Base-by-base conservation (phyloP, 2,888 invertebrate species). In the Drosophila pegasa region DNA sequence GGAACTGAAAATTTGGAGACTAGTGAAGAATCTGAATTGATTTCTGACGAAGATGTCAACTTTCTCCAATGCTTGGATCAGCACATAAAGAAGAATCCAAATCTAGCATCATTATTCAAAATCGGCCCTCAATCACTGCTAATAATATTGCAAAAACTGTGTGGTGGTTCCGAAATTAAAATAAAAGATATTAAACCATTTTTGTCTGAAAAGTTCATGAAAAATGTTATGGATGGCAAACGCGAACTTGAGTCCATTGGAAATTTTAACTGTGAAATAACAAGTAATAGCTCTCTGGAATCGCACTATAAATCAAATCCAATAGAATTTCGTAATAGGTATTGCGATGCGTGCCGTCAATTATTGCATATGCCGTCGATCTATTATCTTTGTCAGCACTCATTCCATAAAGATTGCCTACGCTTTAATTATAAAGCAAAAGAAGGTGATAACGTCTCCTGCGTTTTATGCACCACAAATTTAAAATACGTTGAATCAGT, bases 381-480 rank as follows among this genome's bases (percentile, higher is more conserved):
- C 16, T 87, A 78, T 67, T 89, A 81, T 43, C 50, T 89, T 22
- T 89, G 90, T 38, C 89, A 89, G 52, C 89, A 89, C 65, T 74
- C 87, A 1, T 90, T 78, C 35, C 90, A 89, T 43, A 83, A 74
- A 48, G 80, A 89, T 52, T 89, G 89, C 18, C 27, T 80, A 2
- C 57, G 40, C 8, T 56, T 33, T 25, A 74, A 58, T 45, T 63
- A 75, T 48, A 64, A 59, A 43, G 33, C 31, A 8, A 40, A 47
- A 47, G 33, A 55, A 1, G 18, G 33, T 1, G 37, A 63, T 14
- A 38, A 65, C 14, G 16, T 27, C 0, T 40, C 22, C 22, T 76
- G 76, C 38, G 38, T 25, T 1, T 25, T 78, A 16, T 76, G 76
- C 35, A 37, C 31, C 7, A 31, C 52, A 31, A 66, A 37, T n/a